These are phyloP conservation scores for Pseudolaguvia tuberculata DNA, from an alignment of 2,113 vertebrate genomes.

Conservation along the genomic window DNA sequence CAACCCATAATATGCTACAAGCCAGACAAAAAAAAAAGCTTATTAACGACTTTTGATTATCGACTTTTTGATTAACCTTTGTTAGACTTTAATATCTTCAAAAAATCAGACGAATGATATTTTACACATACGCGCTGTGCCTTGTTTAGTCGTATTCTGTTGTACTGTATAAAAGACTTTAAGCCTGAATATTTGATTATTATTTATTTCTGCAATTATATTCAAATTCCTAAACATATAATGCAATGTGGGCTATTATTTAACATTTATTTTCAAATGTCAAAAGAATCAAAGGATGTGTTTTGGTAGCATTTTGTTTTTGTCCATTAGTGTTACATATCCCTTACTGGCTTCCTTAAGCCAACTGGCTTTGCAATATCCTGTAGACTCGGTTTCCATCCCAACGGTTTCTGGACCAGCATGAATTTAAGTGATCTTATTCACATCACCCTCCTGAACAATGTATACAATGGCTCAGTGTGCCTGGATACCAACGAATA, in stretches of 20 bases:
- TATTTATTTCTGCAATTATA: too few relatives aligned
- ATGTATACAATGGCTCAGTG: constrained; percentile 13
- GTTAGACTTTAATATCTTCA: background rate
- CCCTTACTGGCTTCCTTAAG: constrained; percentile 39
- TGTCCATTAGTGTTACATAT: too few relatives aligned
- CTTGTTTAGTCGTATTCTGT: too few relatives aligned
- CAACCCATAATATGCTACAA: constrained; percentile 43
- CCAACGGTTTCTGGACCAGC: constrained; percentile 54
- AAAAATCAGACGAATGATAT: too few relatives aligned
- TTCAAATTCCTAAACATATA: too few relatives aligned
- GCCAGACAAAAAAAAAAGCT: constrained; percentile 34
- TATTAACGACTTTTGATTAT: background rate
- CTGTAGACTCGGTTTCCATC: constrained; percentile 60
- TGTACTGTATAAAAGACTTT: too few relatives aligned
- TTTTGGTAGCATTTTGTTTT: too few relatives aligned
- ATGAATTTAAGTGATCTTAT: constrained; percentile 55
- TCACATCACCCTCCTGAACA: constrained; percentile 36
- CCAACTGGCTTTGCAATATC: constrained; percentile 55
- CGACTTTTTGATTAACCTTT: background rate
- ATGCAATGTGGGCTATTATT: too few relatives aligned
- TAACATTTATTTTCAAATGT: too few relatives aligned
- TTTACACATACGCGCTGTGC: too few relatives aligned
- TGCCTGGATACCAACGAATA: constrained; percentile 10
- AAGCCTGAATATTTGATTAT: too few relatives aligned
- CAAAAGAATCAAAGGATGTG: too few relatives aligned